Conservation (phyloP, 2,113 vertebrate species). For the Daphoenositta chrysoptera region DNA sequence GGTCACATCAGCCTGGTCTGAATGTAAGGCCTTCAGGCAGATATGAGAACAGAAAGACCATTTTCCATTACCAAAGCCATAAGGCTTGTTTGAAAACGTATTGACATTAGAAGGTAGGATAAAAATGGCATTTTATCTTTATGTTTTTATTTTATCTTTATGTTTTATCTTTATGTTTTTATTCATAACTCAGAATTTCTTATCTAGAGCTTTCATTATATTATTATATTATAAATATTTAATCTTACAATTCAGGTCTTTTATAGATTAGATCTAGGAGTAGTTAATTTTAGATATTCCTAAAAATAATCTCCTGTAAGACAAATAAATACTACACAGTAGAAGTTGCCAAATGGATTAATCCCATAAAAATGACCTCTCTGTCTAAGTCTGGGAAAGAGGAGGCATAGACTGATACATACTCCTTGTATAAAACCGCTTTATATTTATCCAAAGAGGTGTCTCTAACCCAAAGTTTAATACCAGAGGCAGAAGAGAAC, state of each 20-base stretch:
- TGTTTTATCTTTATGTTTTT: too few relatives aligned
- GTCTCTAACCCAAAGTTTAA: neutral
- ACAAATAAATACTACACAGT: neutral
- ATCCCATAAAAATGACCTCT: neutral
- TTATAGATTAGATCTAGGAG: neutral
- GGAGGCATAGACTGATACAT: neutral
- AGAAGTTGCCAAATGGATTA: neutral
- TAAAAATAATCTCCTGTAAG: neutral
- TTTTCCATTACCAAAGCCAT: neutral
- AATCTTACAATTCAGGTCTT: neutral
- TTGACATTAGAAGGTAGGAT: neutral
- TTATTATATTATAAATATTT: neutral
- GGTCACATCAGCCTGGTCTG: neutral
- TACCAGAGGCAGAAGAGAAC: neutral
- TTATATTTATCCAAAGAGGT: neutral
- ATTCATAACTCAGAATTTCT: neutral
- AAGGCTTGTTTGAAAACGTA: neutral
- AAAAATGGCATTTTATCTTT: neutral
- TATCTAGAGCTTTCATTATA: neutral
- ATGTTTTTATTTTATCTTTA: neutral
- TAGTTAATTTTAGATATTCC: neutral
- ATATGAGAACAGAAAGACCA: neutral
- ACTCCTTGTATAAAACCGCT: neutral
- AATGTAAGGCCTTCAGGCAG: neutral
- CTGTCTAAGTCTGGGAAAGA: neutral